Evolutionary conservation across 1,140 invertebrate species (phyloP).

Genomic region (Camponotus vicinus): DNA sequence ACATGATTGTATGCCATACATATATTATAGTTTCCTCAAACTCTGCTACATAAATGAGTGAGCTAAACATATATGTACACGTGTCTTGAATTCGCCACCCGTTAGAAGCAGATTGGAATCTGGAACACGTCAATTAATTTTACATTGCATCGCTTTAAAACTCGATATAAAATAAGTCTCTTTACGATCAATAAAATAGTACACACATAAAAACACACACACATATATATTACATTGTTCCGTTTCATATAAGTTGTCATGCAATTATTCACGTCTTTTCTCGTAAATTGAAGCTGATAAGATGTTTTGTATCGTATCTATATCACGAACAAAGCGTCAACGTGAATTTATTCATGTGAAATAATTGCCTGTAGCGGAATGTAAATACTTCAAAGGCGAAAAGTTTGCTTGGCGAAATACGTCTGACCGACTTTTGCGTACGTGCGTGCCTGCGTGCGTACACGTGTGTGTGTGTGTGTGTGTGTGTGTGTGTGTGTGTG

Average conservation of each 20-base stretch:
- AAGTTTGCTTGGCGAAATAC: slow-evolving; percentile 36
- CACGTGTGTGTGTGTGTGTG: not conserved
- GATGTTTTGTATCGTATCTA: not conserved
- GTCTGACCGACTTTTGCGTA: slow-evolving; percentile 49
- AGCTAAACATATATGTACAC: slow-evolving; percentile 55
- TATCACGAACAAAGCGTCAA: not conserved
- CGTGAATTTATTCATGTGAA: not conserved
- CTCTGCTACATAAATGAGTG: slow-evolving; percentile 77
- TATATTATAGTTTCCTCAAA: slow-evolving; percentile 65
- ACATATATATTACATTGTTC: too few relatives aligned
- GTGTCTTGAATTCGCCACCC: slow-evolving; percentile 40
- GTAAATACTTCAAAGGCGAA: slow-evolving; percentile 5
- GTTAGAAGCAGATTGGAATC: slow-evolving; percentile 43
- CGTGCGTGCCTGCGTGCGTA: not conserved
- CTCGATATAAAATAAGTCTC: not conserved
- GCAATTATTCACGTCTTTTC: not conserved
- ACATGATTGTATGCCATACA: slow-evolving; percentile 64
- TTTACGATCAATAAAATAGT: not conserved
- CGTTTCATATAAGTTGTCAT: too few relatives aligned
- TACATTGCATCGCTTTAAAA: slow-evolving; percentile 5
- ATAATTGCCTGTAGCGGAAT: not conserved
- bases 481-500: not conserved
- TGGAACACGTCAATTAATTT: slow-evolving; percentile 37
- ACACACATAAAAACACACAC: too few relatives aligned
- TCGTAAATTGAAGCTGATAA: not conserved